Conservation (phyloP, 2,113 vertebrate genomes). For the Euleptes europaea region DNA sequence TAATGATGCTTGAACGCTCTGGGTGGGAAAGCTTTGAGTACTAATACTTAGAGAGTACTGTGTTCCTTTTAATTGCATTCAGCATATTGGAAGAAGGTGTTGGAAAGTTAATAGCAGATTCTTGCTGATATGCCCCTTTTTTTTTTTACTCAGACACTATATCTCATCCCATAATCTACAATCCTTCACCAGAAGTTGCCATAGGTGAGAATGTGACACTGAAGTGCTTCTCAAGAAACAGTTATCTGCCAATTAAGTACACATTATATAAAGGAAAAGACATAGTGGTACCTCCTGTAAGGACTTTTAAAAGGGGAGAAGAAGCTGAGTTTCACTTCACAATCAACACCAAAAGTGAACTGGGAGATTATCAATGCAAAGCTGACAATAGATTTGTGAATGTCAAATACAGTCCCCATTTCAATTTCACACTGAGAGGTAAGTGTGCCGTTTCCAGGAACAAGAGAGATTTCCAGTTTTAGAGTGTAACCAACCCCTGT, state of each 20-base stretch:
- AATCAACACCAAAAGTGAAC: slow-evolving; percentile 44
- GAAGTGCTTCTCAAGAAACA: not conserved
- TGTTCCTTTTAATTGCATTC: too few relatives aligned
- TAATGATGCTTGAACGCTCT: too few relatives aligned
- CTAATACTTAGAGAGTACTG: too few relatives aligned
- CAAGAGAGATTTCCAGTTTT: not conserved
- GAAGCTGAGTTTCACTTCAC: slow-evolving; percentile 38
- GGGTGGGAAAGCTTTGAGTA: too few relatives aligned
- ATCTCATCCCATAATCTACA: not conserved
- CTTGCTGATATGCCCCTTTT: too few relatives aligned
- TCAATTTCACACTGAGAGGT: slow-evolving; percentile 63
- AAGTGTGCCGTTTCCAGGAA: slow-evolving; percentile 13
- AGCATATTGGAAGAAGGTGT: too few relatives aligned
- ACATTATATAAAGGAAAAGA: slow-evolving; percentile 29
- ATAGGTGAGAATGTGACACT: not conserved
- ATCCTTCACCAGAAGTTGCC: not conserved
- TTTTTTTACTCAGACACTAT: slow-evolving; percentile 1
- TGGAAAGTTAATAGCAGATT: too few relatives aligned
- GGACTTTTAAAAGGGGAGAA: not conserved
- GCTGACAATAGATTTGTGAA: not conserved
- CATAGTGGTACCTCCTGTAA: not conserved
- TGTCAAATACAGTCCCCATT: slow-evolving; percentile 53
- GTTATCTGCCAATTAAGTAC: slow-evolving; percentile 32
- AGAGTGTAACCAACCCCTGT: too few relatives aligned
- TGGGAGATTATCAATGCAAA: slow-evolving; percentile 77